Percentiles rank a stretch among this genome's conserved stretches.
Conservation (phyloP, 2,888 invertebrate genomes). For the Listrodromus nycthemerus region DNA sequence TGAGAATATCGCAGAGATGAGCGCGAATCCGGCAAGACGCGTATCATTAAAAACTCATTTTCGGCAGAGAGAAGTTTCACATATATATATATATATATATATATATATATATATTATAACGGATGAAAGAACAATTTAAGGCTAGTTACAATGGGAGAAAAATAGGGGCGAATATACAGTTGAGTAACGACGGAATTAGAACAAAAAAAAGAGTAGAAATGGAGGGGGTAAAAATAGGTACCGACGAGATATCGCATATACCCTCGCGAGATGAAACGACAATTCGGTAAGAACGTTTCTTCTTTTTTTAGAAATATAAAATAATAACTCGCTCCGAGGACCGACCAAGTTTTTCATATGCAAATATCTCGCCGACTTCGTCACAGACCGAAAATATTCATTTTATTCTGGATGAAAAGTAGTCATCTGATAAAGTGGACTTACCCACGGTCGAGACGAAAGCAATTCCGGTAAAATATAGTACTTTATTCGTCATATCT, state of each 20-base stretch:
- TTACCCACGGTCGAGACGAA: too few relatives aligned
- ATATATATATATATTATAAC: too few relatives aligned
- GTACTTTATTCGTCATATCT: too few relatives aligned
- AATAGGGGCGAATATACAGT: constrained; percentile 10
- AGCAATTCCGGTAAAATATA: too few relatives aligned
- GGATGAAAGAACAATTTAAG: background rate
- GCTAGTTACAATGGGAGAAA: constrained; percentile 20
- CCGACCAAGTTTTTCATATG: too few relatives aligned
- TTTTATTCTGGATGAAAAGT: too few relatives aligned
- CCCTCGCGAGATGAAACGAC: constrained; percentile 19
- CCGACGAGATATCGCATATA: background rate
- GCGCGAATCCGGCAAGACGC: constrained; percentile 1
- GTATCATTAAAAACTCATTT: constrained; percentile 41
- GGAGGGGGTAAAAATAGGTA: background rate
- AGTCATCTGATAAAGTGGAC: too few relatives aligned
- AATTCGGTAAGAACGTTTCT: constrained; percentile 5
- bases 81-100: too few relatives aligned
- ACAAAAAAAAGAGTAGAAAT: constrained; percentile 24
- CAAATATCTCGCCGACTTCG: too few relatives aligned
- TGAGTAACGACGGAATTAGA: constrained; percentile 29
- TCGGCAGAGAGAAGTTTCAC: background rate
- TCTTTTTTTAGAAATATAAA: background rate
- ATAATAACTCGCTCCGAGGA: too few relatives aligned
- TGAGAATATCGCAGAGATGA: background rate
- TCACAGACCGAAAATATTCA: too few relatives aligned